Percentiles rank a stretch among this genome's conserved stretches.
Conservation (phyloP, 2,888 invertebrate genomes). For the Philhelius pedissequus region DNA sequence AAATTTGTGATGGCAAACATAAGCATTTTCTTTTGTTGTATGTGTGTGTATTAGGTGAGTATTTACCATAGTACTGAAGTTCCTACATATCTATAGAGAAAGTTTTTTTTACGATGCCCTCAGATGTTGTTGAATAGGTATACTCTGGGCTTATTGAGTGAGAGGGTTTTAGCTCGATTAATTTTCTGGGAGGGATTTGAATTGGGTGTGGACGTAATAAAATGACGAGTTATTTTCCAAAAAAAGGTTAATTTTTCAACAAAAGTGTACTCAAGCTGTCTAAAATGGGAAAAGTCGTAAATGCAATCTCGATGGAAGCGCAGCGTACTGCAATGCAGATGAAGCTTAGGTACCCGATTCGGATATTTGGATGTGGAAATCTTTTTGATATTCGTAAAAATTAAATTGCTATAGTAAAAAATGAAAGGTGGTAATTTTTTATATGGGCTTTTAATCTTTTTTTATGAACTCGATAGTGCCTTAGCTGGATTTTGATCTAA, state of each 20-base stretch:
- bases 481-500: too few species aligned
- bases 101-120: conserved; percentile 64
- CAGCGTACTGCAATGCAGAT: conserved; percentile 23
- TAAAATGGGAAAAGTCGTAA: conserved; percentile 57
- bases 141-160: conserved; percentile 24
- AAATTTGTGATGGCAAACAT: conserved; percentile 52
- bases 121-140: conserved; percentile 65
- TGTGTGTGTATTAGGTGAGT: too few species aligned
- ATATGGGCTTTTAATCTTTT: too few species aligned
- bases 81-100: not conserved
- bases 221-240: conserved; percentile 47
- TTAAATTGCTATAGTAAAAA: too few species aligned
- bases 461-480: too few species aligned
- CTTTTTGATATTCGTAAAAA: too few species aligned
- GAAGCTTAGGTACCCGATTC: conserved; percentile 14
- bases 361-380: conserved; percentile 24
- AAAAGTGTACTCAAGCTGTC: conserved; percentile 55
- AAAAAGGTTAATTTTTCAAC: conserved; percentile 47
- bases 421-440: too few species aligned
- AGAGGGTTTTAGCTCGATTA: conserved; percentile 30
- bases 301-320: conserved; percentile 17
- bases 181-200: conserved; percentile 6
- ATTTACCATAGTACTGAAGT: not conserved
- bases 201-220: conserved; percentile 25
- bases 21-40: conserved; percentile 51